Base-by-base conservation (phyloP, 2,797 vertebrate species). In the Taenioides sp. region DNA sequence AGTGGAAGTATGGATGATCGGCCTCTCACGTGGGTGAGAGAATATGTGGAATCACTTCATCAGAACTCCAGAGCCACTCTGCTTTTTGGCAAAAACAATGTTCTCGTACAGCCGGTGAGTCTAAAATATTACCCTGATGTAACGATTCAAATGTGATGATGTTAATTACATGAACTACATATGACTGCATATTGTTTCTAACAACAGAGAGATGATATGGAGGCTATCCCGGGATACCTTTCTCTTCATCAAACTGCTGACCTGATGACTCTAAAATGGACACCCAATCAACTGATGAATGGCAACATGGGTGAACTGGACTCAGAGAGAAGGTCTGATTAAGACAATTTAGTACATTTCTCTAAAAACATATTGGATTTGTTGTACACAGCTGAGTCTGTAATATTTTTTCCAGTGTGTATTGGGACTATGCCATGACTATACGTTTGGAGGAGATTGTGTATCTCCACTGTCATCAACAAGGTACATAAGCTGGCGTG, bases 241-340 rank as follows among this genome's bases (percentile, higher is more conserved):
- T 99, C 97, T 60, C 95, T 99, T 9, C 98, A 99, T 86, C 98
- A 99, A 87, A 95, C 97, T 0, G 97, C 97, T 0, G 97, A 98
- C 37, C 83, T 95, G 77, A 99, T 99, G 97, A 97, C 97, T 0
- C 85, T 99, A 69, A 99, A 99, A 85, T 99, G 98, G 98, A 99
- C 98, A 0, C 98, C 98, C 25, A 99, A 99, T 90, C 98, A 99
- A 90, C 94, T 99, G 84, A 99, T 99, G 98, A 99, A 99, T 0
- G 96, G 98, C 69, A 97, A 96, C 0, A 88, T 98, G 84, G 97
- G 96, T 2, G 98, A 98, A 79, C 85, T 98, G 62, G 97, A 99
- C 80, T 97, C 97, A 0, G 98, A 99, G 90, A 98, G 95, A 88
- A 99, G 98, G 98, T 91, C 4, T 5, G 80, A 52, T 7, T 4